Base-by-base conservation (phyloP, 2,888 invertebrate species). In the Lasioglossum vierecki region DNA sequence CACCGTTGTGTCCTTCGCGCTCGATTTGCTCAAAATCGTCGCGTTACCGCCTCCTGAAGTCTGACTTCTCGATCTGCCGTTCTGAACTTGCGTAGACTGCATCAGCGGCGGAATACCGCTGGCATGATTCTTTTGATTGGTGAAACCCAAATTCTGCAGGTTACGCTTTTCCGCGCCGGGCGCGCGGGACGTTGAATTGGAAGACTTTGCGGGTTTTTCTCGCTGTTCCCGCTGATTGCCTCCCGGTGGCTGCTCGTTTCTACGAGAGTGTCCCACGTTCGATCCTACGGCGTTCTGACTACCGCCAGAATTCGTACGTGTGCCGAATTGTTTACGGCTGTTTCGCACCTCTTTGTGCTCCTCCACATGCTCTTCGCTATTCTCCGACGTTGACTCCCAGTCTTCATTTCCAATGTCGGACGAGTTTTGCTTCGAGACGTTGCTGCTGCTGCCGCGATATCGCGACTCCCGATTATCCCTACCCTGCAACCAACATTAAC, bases 381-480 rank as follows among this genome's bases (percentile, higher is more conserved):
- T 97, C 95, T 98, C 98, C 11, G 98, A 97, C 30, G 97, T 98
- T 71, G 98, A 97, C 94, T 98, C 98, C 97, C 97, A 97, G 92
- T 97, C 96, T 91, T 97, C 97, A 89, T 96, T 96, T 86, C 96
- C 96, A 15, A 96, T 95, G 84, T 95, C 95, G 8, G 93, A 91
- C 0, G 94, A 93, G 73, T 94, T 92, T 73, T 94, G 94, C 79
- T 95, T 95, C 18, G 92, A 86, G 18, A 92, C 89, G 49, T 91
- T 92, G 30, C 90, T 84, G 53, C 91, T 91, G 35, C 90, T 91
- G 0, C 91, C 88, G 9, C 94, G 94, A 35, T 91, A 92, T 72
- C 94, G 93, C 8, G 90, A 79, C 39, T 93, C 94, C 1, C 94
- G 93, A 74, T 88, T 92, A 68, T 95, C 95, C 94, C 93, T 95